phyloP scores from a whole-genome alignment of 2,113 vertebrate genomes.

The Petrocephalus microphthalmus region DNA sequence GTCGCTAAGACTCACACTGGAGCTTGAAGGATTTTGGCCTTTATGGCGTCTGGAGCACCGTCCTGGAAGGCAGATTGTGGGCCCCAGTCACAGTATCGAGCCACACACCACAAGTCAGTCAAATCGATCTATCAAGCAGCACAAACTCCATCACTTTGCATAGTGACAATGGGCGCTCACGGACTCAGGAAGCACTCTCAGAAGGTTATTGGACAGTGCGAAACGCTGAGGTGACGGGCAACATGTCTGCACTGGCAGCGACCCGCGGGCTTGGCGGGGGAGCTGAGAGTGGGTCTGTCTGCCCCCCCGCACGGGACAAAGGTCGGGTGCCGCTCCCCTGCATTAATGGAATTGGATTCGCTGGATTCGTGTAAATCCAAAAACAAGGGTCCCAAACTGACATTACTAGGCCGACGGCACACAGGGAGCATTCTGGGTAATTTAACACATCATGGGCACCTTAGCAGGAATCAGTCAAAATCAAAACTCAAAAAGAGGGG shows the following conservation, averaged over 20 bases:
- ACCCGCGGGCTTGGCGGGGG: constrained; percentile 46
- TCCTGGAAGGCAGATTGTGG: constrained; percentile 32
- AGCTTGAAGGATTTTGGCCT: neutral
- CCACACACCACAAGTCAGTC: neutral
- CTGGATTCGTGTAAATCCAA: constrained; percentile 57
- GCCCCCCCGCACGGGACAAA: constrained; percentile 49
- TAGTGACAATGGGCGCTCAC: neutral
- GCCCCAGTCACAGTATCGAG: constrained; percentile 25
- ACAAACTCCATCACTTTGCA: constrained; percentile 17
- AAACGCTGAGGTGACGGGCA: constrained; percentile 31
- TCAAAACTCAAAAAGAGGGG: neutral
- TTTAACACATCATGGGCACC: neutral
- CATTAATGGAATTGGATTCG: constrained; percentile 63
- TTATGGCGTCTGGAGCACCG: neutral
- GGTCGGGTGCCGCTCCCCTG: constrained; percentile 49
- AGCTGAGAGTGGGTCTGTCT: constrained; percentile 46
- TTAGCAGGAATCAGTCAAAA: constrained; percentile 32
- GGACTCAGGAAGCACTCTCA: neutral
- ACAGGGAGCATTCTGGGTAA: constrained; percentile 3
- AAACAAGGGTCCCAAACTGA: constrained; percentile 45
- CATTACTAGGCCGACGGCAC: constrained; percentile 44
- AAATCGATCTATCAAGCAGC: constrained; percentile 16
- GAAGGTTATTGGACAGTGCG: neutral
- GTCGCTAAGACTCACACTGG: neutral
- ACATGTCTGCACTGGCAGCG: constrained; percentile 21